Base-by-base conservation (phyloP, 2,113 vertebrate species). In the Argyrosomus japonicus region DNA sequence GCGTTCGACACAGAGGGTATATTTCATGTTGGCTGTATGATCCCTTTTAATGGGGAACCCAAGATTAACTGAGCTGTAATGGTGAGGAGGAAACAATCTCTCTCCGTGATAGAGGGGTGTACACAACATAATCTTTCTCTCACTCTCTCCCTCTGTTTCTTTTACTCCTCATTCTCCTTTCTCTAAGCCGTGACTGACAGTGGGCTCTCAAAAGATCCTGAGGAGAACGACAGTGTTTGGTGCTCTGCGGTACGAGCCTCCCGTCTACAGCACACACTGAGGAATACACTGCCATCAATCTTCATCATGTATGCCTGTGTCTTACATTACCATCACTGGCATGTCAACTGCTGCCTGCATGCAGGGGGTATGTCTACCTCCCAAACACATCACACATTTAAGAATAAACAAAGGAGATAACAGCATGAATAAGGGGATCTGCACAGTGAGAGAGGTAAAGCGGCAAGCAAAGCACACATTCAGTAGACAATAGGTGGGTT, bases 1-100 rank as follows among this genome's bases (percentile, higher is more conserved):
- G 90, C 75, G 87, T 90, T 93, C 70, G 51, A 92, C 90, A 92
- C 88, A 87, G 68, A 90, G 89, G 83, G 86, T 94, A 78, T 86
- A 90, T 93, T 93, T 94, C 82, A 93, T 93, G 89, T 93, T 81
- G 87, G 87, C 79, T 54, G 83, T 87, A 91, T 85, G 90, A 94
- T 90, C 86, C 84, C 81, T 79, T 89, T 87, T 89, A 92, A 91
- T 86, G 82, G 82, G 60, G 76, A 87, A 81, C 53, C 67, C 56
- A 32, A 87, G 86, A 91, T 89, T 87, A 92, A 84, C 77, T 10
- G 82, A 69, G 67, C 73, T 25, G 80, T 82, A 76, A 85, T 65
- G 84, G 54, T 61, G 73, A 73, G 48, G 64, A 90, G 85, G 81
- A 88, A 87, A 83, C 79, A 75, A 78, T 83, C 82, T 67, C 73